Base-by-base conservation (phyloP, 2,113 vertebrate genomes). In the Tiliqua scincoides region DNA sequence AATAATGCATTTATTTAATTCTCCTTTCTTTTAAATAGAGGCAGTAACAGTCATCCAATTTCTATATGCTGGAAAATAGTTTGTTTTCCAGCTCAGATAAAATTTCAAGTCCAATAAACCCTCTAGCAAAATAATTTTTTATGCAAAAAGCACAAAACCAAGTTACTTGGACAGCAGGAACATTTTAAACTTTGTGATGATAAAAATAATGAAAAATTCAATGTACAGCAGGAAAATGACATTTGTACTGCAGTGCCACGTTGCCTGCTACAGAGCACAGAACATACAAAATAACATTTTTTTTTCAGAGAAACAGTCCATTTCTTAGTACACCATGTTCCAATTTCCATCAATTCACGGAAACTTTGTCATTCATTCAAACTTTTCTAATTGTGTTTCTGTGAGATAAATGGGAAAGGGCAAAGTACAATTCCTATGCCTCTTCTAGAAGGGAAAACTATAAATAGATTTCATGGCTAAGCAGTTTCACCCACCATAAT, bases 391-490 rank as follows among this genome's bases (percentile, higher is more conserved):
- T 23, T 82, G 10, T 73, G 76, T 79, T 88, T 80, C 73, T 80
- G 57, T 82, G 18, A 80, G 15, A 30, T 3, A 88, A 89, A 79
- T 3, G 62, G 82, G 79, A 88, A 93, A 75, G 93, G 83, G 17
- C 21, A 80, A 86, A 90, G 5, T 71, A 40, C 87, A 83, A 87
- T 79, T 52, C 9, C 72, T 9, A 10, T 20, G 8, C 32, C 68
- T 91, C 80, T 79, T 3, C 43, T 25, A 72, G 40, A 27, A 71
- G 88, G 87, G 75, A 79, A 91, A 74, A 61, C 18, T 89, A 20
- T 61, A 92, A 91, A 85, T 90, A 35, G 4, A 88, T 81, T 89
- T 78, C 43, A 76, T 12, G 4, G 62, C 54, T 92, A 92, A 93
- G 43, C 87, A 59, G 80, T 81, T 43, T 87, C 89, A 88, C 88